Percentiles rank a stretch among this genome's conserved stretches.
phyloP scores from a whole-genome alignment of 53 echinoderm and acorn worm genomes.

The Temnopleurus reevesii region DNA sequence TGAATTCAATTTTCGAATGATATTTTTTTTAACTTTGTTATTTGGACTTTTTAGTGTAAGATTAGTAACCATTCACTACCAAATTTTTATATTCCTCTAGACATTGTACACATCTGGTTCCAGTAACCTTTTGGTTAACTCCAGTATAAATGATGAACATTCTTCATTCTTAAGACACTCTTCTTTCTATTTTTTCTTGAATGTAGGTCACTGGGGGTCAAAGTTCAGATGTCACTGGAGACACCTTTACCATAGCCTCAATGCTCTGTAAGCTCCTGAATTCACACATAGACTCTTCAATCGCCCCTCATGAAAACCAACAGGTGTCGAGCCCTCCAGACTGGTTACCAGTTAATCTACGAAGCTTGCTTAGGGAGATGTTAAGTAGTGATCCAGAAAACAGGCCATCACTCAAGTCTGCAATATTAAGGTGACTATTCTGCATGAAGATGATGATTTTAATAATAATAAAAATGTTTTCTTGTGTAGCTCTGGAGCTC shows the following conservation, averaged over 20 bases:
- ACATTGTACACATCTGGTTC: too few species aligned
- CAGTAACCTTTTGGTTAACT: too few species aligned
- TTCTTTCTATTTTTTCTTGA: neutral
- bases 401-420: conserved; percentile 70
- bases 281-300: neutral
- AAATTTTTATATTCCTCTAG: too few species aligned
- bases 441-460: neutral
- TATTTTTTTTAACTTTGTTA: too few species aligned
- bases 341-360: conserved; percentile 36
- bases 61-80: too few species aligned
- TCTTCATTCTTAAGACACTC: too few species aligned
- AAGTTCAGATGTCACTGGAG: conserved; percentile 21
- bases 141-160: too few species aligned
- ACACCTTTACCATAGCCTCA: conserved; percentile 65
- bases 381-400: conserved; percentile 60
- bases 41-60: too few species aligned
- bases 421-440: conserved; percentile 66
- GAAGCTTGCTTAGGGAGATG: conserved; percentile 59
- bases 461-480: neutral
- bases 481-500: too few species aligned
- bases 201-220: neutral
- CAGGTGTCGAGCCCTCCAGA: conserved; percentile 23
- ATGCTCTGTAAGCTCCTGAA: conserved; percentile 59
- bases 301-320: neutral
- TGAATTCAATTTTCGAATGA: too few species aligned